phyloP scores from a whole-genome alignment of 2,888 invertebrate species.

The Stenolophus ochropezus region DNA sequence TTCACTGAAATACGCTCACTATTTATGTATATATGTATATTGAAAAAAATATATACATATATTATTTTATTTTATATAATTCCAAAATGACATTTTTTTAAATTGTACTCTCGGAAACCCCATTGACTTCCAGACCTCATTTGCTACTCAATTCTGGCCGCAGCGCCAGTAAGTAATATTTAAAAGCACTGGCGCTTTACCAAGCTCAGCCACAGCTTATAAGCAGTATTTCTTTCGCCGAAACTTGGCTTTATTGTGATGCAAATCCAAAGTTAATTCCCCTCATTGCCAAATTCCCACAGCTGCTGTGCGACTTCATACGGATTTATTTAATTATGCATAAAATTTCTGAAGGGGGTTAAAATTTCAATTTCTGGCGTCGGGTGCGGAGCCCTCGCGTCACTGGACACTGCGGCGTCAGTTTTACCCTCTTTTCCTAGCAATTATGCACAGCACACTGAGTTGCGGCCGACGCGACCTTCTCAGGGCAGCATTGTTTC shows the following conservation, averaged over 20 bases:
- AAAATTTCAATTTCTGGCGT: conserved; percentile 51
- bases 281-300: conserved; percentile 18
- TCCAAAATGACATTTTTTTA: no score
- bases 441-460: conserved; percentile 39
- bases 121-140: no score
- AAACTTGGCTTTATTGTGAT: conserved; percentile 47
- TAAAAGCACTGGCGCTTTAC: no score
- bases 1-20: no score
- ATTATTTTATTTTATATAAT: no score
- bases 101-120: no score
- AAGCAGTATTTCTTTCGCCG: conserved; percentile 19
- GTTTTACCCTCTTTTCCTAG: conserved; percentile 45
- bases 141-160: no score
- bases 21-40: no score
- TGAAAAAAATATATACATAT: no score
- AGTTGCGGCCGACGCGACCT: neutral
- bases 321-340: conserved; percentile 57
- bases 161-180: no score
- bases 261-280: conserved; percentile 50
- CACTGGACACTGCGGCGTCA: conserved; percentile 23
- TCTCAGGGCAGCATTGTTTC: neutral
- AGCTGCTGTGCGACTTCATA: conserved; percentile 49
- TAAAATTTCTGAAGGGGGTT: conserved; percentile 42
- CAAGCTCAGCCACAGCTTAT: no score
- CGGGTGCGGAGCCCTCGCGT: conserved; percentile 18